Evolutionary conservation across 2,888 invertebrate genomes (phyloP).

Genomic region (Lobophora halterata): DNA sequence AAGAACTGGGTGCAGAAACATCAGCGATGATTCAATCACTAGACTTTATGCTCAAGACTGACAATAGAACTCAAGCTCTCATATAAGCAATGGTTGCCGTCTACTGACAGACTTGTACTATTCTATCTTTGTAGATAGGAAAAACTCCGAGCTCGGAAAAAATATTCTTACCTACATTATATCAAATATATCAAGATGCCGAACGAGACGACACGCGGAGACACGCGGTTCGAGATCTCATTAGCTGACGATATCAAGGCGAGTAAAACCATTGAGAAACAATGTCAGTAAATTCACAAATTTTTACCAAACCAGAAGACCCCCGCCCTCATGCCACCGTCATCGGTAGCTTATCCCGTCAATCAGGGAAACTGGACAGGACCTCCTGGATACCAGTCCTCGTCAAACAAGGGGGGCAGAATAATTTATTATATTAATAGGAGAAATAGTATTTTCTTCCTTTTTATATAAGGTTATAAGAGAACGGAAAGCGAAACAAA

Average conservation of each 20-base stretch:
- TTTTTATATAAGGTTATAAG: too few relatives aligned
- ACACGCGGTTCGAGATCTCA: too few relatives aligned
- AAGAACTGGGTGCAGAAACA: slow-evolving; percentile 3
- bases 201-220: slow-evolving; percentile 7
- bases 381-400: slow-evolving; percentile 6
- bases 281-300: slow-evolving; percentile 2
- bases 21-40: slow-evolving; percentile 5
- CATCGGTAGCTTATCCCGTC: background rate
- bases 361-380: slow-evolving; percentile 9
- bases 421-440: too few relatives aligned
- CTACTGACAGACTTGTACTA: background rate
- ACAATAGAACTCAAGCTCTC: background rate
- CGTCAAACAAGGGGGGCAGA: slow-evolving; percentile 22
- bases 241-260: slow-evolving; percentile 8
- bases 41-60: slow-evolving; percentile 1
- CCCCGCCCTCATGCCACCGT: background rate
- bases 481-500: background rate
- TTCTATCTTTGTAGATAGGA: slow-evolving; percentile 1
- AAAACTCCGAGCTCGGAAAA: slow-evolving; percentile 6
- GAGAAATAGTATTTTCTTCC: too few relatives aligned
- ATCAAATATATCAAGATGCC: too few relatives aligned
- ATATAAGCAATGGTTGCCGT: background rate
- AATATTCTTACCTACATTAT: background rate
- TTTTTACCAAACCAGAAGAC: background rate
- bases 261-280: slow-evolving; percentile 9